Evolutionary conservation across 2,113 vertebrate genomes (phyloP).

Genomic region (Neolamprologus brichardi): DNA sequence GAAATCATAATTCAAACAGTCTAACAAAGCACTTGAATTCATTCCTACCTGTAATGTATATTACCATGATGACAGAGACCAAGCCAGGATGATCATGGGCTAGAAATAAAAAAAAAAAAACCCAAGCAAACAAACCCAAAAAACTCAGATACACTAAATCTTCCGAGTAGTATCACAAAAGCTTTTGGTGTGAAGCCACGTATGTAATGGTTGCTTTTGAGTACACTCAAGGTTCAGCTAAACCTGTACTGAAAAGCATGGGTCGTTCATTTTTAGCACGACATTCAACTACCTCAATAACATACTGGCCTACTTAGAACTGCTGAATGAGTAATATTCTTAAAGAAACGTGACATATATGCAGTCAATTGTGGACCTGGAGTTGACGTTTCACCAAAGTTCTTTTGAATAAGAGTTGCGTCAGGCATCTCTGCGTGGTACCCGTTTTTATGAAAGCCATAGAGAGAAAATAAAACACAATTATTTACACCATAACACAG

Average conservation of each 20-base stretch:
- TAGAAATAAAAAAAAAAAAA: accelerated
- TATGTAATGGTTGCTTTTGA: background rate
- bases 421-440: conserved; percentile 22
- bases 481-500: conserved; percentile 49
- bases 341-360: background rate
- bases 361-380: background rate
- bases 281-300: conserved; percentile 25
- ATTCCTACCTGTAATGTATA: conserved; percentile 50
- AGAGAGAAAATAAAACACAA: background rate
- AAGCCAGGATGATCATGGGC: conserved; percentile 18
- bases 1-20: conserved; percentile 59
- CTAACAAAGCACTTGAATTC: conserved; percentile 52
- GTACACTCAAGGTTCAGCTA: background rate
- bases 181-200: conserved; percentile 49
- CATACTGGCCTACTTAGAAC: background rate
- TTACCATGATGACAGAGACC: conserved; percentile 27
- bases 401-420: background rate
- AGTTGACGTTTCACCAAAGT: background rate
- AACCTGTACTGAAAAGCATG: background rate
- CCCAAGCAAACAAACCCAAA: accelerated
- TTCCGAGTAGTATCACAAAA: conserved; percentile 11
- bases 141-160: conserved; percentile 12
- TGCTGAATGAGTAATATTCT: background rate
- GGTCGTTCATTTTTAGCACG: background rate
- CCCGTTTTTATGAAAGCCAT: conserved; percentile 13